Evolutionary conservation across 1,140 invertebrate species (phyloP), one percentile per base, ranked within the genome.

Genomic region (Dryas iulia): DNA sequence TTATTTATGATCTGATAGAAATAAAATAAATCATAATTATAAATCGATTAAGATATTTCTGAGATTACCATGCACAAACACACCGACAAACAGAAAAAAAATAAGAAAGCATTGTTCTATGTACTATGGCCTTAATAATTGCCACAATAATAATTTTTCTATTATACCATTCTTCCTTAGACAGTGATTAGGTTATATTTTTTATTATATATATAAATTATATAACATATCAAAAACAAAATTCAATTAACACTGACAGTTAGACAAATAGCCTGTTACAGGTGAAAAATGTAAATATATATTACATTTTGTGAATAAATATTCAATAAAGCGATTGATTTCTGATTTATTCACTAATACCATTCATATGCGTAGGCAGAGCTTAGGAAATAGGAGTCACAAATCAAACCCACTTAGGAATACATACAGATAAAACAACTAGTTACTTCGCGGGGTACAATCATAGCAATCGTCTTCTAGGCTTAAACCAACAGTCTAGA

Each of bases 351-450:
- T 60, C 59, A 25, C 56, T 11, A 60, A 26, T 58, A 21, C 30
- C 14, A 65, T 64, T 64, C 53, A 30, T n/a, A 47, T 28, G 78
- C 78, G 80, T 84, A 80, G 82, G 73, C 63, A 72, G 80, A 69
- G 18, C 62, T 73, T 62, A 60, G 73, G 73, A 78, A 76, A 76
- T 71, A 61, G 72, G 69, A 65, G 59, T 69, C 72, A 67, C 77
- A 84, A 83, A 83, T 81, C 77, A 82, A 81, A 77, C 72, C 76
- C 77, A 84, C 80, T 84, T 77, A 73, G 57, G 59, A 66, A 74
- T 72, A 76, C 67, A 69, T 72, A 77, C 65, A 71, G 67, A 65
- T 63, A 74, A 72, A 74, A 76, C 77, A 76, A 76, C 63, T 67
- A 74, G 66, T 47, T 47, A 47, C 14, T 47, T 18, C 1, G 14